phyloP scores from a whole-genome alignment of 2,888 invertebrate species.

The Drosophila paramelanica region DNA sequence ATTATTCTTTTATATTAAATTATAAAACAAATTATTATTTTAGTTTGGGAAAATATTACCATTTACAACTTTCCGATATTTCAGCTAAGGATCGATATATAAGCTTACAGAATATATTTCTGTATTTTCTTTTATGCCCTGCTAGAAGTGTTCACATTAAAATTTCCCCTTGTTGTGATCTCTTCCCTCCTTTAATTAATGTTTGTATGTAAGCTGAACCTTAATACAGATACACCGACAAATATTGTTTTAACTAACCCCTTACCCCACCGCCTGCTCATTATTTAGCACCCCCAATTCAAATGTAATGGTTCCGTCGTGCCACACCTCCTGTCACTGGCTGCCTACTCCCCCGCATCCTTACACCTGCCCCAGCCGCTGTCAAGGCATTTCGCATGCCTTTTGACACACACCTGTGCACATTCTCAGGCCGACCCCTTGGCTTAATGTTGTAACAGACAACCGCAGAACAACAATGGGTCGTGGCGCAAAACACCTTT shows the following conservation, averaged over 20 bases:
- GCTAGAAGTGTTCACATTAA: no score
- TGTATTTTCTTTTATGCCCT: neutral
- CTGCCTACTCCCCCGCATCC: neutral
- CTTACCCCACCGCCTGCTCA: slow-evolving; percentile 14
- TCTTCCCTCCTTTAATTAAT: slow-evolving; percentile 25
- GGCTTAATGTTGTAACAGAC: slow-evolving; percentile 74
- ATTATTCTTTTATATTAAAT: no score
- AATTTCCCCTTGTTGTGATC: neutral
- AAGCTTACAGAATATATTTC: no score
- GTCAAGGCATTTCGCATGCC: slow-evolving; percentile 47
- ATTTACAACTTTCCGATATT: no score
- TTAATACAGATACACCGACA: slow-evolving; percentile 25
- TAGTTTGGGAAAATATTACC: no score
- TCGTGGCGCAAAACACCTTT: slow-evolving; percentile 64
- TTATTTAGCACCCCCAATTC: slow-evolving; percentile 24
- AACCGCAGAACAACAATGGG: slow-evolving; percentile 67
- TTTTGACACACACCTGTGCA: slow-evolving; percentile 78
- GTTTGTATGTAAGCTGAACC: slow-evolving; percentile 26
- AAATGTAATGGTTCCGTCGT: slow-evolving; percentile 4
- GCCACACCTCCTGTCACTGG: slow-evolving; percentile 19
- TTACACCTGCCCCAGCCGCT: neutral
- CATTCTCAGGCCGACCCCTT: slow-evolving; percentile 68
- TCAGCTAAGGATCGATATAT: no score
- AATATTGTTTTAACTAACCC: slow-evolving; percentile 11
- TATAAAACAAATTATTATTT: no score